These are phyloP conservation scores for Ostrea edulis DNA, from an alignment of 1,140 invertebrate genomes.

Conservation along the genomic window DNA sequence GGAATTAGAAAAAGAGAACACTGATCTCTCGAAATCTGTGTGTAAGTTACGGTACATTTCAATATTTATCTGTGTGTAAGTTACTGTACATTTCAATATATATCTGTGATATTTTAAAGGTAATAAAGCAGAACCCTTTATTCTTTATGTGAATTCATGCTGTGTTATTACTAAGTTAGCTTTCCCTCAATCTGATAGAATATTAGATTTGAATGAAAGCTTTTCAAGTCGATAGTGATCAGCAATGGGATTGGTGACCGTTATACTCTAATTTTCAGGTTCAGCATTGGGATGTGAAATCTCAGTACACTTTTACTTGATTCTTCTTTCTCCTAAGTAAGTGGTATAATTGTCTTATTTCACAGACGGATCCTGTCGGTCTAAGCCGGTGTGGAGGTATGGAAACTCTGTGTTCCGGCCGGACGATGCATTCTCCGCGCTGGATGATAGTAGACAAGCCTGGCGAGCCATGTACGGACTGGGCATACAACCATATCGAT, in stretches of 20 bases:
- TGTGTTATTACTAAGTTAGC: no score
- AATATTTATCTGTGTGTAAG: neutral
- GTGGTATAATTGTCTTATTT: neutral
- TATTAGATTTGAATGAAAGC: no score
- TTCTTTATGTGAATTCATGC: no score
- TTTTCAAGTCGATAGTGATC: no score
- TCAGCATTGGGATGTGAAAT: no score
- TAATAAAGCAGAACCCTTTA: no score
- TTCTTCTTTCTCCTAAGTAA: no score
- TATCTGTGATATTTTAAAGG: no score
- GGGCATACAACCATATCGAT: neutral
- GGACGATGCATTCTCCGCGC: neutral
- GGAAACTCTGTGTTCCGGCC: neutral
- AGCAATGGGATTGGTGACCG: no score
- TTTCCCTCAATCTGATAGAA: no score
- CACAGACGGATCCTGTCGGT: neutral
- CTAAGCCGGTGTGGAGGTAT: conserved; percentile 5
- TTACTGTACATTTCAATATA: neutral
- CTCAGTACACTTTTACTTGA: no score
- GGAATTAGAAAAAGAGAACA: neutral
- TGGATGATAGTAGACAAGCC: neutral
- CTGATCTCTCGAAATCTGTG: neutral
- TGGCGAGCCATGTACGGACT: conserved; percentile 45
- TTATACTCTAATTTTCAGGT: no score
- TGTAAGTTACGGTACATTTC: neutral